Evolutionary conservation across 2,797 vertebrate species (phyloP).

Genomic region (Pseudochromis fuscus): DNA sequence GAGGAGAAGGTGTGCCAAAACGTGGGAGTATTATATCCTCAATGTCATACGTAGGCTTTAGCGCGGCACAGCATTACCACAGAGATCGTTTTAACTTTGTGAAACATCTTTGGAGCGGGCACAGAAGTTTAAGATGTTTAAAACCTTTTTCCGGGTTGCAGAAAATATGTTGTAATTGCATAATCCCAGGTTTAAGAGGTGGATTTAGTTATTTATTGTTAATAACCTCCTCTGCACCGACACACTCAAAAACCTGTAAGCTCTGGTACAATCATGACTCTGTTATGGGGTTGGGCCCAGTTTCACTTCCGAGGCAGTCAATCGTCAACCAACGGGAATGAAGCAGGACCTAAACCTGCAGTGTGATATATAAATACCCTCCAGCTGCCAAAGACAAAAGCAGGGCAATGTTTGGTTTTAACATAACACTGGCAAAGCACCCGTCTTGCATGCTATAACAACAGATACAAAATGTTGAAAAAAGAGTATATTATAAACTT

Average conservation of each 20-base stretch:
- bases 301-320: constrained; percentile 56
- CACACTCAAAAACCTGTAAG: constrained; percentile 52
- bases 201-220: constrained; percentile 54
- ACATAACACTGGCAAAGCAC: constrained; percentile 65
- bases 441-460: constrained; percentile 76
- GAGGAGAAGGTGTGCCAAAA: constrained; percentile 66
- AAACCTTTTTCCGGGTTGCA: constrained; percentile 43
- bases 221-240: constrained; percentile 43
- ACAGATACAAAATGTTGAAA: constrained; percentile 59
- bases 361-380: constrained; percentile 46
- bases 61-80: constrained; percentile 34
- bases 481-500: constrained; percentile 72
- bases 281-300: constrained; percentile 44
- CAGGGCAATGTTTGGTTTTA: constrained; percentile 65
- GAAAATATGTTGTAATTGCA: constrained; percentile 27
- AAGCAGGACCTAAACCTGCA: constrained; percentile 50
- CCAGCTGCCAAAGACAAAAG: constrained; percentile 77
- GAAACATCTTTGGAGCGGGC: constrained; percentile 6
- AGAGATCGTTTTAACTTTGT: constrained; percentile 38
- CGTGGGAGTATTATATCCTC: constrained; percentile 42
- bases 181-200: constrained; percentile 46
- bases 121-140: constrained; percentile 32
- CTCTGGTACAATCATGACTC: constrained; percentile 72
- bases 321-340: constrained; percentile 33
- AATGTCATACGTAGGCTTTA: constrained; percentile 48